Evolutionary conservation across 2,888 invertebrate genomes (phyloP).

Genomic region (Morpho achilles): DNA sequence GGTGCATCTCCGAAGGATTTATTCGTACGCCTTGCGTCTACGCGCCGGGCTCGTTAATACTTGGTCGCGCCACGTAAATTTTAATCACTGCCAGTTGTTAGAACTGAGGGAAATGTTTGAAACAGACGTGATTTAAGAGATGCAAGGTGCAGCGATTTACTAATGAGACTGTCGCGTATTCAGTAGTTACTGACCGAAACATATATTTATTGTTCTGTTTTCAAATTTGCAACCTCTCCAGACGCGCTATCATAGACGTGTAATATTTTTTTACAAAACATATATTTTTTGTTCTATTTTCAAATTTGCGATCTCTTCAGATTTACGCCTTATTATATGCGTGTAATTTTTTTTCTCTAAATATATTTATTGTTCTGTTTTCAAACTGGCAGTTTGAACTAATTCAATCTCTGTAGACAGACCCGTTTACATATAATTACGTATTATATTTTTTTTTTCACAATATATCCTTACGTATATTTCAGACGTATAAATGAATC

Average conservation of each 20-base stretch:
- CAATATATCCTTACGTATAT: too few relatives aligned
- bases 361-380: too few relatives aligned
- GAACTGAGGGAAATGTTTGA: constrained; percentile 67
- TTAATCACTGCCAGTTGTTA: constrained; percentile 76
- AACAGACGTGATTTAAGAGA: constrained; percentile 73
- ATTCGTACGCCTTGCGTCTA: constrained; percentile 63
- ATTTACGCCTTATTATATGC: too few relatives aligned
- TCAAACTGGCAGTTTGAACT: neutral
- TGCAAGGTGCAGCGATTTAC: constrained; percentile 55
- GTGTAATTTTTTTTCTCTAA: too few relatives aligned
- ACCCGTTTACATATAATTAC: too few relatives aligned
- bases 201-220: constrained; percentile 20
- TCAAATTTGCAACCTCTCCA: neutral
- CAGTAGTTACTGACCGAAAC: constrained; percentile 11
- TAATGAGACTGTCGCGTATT: constrained; percentile 29
- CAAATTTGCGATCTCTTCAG: neutral
- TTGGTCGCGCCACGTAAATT: constrained; percentile 76
- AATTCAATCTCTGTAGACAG: neutral
- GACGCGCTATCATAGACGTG: neutral
- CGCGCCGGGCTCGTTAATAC: constrained; percentile 73
- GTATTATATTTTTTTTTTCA: too few relatives aligned
- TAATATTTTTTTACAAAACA: neutral
- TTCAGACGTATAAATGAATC: neutral
- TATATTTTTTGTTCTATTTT: too few relatives aligned
- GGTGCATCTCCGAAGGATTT: constrained; percentile 75